These are phyloP conservation scores for Aphis gossypii DNA, from an alignment of 1,140 invertebrate species.

Conservation along the genomic window DNA sequence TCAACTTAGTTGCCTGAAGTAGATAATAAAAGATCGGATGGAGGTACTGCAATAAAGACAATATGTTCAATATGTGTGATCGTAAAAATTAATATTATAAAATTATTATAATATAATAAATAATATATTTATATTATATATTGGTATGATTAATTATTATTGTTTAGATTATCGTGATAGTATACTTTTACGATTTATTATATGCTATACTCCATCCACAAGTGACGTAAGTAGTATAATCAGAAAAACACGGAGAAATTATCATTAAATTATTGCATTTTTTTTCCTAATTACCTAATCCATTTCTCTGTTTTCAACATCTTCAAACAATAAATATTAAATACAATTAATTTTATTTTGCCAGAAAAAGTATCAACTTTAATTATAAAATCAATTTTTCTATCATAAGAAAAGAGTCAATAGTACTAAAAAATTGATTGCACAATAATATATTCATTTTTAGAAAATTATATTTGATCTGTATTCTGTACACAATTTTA, in stretches of 20 bases:
- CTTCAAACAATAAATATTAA: background rate
- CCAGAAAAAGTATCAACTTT: background rate
- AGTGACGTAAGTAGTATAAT: background rate
- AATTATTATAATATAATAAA: too few relatives aligned
- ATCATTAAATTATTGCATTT: background rate
- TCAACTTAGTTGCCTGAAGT: background rate
- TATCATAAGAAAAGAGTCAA: background rate
- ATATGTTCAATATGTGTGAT: background rate
- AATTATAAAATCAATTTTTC: background rate
- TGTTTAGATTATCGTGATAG: background rate
- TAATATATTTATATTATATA: too few relatives aligned
- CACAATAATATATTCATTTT: background rate
- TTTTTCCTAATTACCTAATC: background rate
- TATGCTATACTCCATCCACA: background rate
- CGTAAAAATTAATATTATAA: background rate
- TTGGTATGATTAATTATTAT: background rate
- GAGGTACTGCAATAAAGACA: background rate
- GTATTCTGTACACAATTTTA: background rate
- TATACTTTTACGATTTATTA: background rate
- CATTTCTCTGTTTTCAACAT: background rate
- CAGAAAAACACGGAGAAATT: fast-evolving
- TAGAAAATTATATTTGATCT: background rate
- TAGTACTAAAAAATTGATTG: background rate
- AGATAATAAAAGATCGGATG: background rate
- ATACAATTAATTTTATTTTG: background rate